Evolutionary conservation across 2,797 vertebrate genomes (phyloP), one percentile per base, ranked within the genome.

Genomic region (Anolis apletophallus): DNA sequence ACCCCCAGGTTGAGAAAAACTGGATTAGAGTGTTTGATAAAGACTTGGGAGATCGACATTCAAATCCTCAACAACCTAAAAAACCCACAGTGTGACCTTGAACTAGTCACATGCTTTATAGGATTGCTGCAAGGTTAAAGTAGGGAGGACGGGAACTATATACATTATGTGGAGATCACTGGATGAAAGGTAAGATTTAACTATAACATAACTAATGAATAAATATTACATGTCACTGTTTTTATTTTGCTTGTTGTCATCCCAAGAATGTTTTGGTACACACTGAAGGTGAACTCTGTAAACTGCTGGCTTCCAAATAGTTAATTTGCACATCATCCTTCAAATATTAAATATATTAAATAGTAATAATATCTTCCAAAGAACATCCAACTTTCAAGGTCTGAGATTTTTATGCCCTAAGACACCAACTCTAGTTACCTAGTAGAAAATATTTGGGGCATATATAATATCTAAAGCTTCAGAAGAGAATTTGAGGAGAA

Each of bases 401-500:
- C 21, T 23, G 7, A 36, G 12, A 61, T 21, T 67, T 54, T n/a
- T 46, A 67, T n/a, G n/a, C 17, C 78, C 19, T 40, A 73, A 26
- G 12, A 67, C 55, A 16, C 21, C 52, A 32, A 26, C 46, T 4
- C 26, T 7, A 54, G 69, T 46, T 72, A 59, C 29, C 7, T 23
- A 29, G 54, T 14, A 29, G 55, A 74, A 13, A 81, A 17, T 46
- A 32, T 46, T 16, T 57, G 3, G 50, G 36, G 21, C 52, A 36
- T 16, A 77, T 54, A 36, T 77, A 68, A 75, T 8, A 67, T 57
- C 23, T 32, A 68, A 68, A 50, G 12, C 29, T 77, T 13, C 64
- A 77, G 74, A 87, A 71, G 78, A 81, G 78, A 75, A 74, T 86
- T 81, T 64, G 57, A 81, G 69, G 69, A 86, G 77, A 54, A 29